Conservation (phyloP, 2,113 vertebrate genomes). For the Mustela nigripes region DNA sequence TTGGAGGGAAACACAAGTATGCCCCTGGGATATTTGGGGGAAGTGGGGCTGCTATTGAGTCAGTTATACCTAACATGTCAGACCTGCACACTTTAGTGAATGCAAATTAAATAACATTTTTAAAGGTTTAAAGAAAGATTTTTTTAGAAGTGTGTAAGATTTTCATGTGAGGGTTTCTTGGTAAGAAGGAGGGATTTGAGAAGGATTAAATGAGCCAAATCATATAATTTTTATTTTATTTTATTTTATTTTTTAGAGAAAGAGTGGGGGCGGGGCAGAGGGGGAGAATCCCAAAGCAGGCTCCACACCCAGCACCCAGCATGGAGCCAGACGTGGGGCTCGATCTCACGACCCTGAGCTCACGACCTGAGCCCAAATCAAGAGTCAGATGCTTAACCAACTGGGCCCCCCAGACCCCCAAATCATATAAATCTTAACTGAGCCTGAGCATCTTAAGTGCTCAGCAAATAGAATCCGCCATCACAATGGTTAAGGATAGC, state of each 20-base stretch:
- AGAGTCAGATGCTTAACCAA: neutral
- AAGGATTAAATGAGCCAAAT: neutral
- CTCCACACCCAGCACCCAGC: neutral
- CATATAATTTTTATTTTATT: neutral
- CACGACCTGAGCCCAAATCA: neutral
- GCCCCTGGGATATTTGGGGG: neutral
- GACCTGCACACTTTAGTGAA: neutral
- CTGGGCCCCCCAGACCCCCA: neutral
- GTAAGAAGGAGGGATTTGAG: neutral
- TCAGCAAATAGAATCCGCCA: neutral
- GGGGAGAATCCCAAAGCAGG: neutral
- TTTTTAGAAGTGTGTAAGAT: neutral
- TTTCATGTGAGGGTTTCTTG: neutral
- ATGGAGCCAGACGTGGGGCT: neutral
- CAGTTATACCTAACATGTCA: neutral
- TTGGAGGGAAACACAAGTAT: neutral
- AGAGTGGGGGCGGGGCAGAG: too few species aligned
- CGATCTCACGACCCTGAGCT: neutral
- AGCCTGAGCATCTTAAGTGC: neutral
- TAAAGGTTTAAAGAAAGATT: neutral
- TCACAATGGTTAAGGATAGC: too few species aligned
- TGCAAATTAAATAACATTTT: neutral
- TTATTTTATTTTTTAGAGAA: neutral
- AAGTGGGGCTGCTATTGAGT: neutral
- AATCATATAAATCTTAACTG: neutral